Evolutionary conservation across 2,113 vertebrate genomes (phyloP).

Genomic region (Nesoenas mayeri): DNA sequence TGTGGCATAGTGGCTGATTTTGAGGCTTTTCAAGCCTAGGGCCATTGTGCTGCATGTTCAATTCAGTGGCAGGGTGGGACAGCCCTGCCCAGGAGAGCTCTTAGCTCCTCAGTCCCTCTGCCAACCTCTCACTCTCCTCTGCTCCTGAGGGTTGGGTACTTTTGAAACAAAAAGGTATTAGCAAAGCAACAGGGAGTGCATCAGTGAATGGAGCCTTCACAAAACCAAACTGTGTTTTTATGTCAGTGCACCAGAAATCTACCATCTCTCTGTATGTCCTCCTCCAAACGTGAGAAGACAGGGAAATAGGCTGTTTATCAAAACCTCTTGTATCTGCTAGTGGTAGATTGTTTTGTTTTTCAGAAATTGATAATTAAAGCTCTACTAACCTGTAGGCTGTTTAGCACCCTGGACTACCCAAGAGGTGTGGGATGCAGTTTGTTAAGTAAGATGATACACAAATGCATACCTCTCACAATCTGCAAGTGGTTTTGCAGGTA

Average conservation of each 20-base stretch:
- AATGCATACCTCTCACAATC: background rate
- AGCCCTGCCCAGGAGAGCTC: background rate
- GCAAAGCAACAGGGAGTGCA: background rate
- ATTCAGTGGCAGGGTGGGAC: background rate
- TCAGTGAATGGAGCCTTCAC: background rate
- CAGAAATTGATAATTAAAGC: background rate
- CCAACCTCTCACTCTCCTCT: background rate
- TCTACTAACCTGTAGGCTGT: accelerated
- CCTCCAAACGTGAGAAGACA: background rate
- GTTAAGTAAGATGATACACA: background rate
- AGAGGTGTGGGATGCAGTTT: background rate
- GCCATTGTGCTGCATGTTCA: background rate
- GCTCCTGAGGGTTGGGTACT: background rate
- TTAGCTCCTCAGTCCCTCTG: background rate
- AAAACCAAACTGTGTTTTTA: background rate
- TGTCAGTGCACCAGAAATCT: background rate
- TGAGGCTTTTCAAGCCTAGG: background rate
- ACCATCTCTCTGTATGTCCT: background rate
- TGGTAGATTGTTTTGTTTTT: background rate
- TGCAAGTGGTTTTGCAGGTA: background rate
- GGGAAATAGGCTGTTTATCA: background rate
- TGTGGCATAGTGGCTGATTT: background rate
- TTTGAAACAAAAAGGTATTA: background rate
- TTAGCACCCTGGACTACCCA: background rate
- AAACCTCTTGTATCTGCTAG: background rate